Evolutionary conservation across 30 jellyfish, hydroid and myxozoan genomes (phyloP).

Genomic region (Cassiopea xamachana): DNA sequence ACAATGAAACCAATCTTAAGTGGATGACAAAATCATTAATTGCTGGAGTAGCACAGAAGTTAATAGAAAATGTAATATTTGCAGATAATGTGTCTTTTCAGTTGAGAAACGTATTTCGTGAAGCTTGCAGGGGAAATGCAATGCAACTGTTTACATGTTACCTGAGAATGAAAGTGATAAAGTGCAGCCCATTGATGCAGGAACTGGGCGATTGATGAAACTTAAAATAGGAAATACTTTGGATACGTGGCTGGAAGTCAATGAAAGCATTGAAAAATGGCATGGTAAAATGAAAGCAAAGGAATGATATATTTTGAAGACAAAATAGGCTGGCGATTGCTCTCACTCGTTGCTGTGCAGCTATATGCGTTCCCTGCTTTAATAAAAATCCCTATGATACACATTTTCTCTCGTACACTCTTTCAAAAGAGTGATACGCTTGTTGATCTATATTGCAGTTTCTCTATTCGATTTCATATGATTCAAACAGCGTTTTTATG

Average conservation of each 20-base stretch:
- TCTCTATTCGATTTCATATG: too few species aligned
- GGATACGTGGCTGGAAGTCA: constrained; percentile 61
- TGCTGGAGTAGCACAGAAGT: constrained; percentile 49
- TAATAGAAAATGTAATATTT: constrained; percentile 40
- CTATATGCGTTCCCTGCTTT: too few species aligned
- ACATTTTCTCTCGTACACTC: too few species aligned
- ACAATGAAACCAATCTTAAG: constrained; percentile 3
- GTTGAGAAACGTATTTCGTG: constrained; percentile 36
- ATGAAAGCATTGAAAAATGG: constrained; percentile 40
- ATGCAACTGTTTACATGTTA: constrained; percentile 44
- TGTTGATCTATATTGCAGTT: too few species aligned
- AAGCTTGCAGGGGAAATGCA: constrained; percentile 50
- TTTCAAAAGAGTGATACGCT: too few species aligned
- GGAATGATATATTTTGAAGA: constrained; percentile 44
- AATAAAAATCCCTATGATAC: too few species aligned
- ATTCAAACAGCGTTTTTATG: too few species aligned
- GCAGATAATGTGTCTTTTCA: constrained; percentile 64
- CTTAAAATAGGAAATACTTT: constrained; percentile 40
- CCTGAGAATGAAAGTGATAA: constrained; percentile 50
- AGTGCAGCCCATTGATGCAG: constrained; percentile 67
- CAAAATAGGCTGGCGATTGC: constrained; percentile 61
- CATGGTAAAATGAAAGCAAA: constrained; percentile 46
- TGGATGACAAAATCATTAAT: constrained; percentile 37
- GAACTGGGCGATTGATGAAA: constrained; percentile 51
- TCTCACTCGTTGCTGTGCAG: too few species aligned